These are phyloP conservation scores for Bucorvus abyssinicus DNA, from an alignment of 2,797 vertebrate species.

Conservation along the genomic window DNA sequence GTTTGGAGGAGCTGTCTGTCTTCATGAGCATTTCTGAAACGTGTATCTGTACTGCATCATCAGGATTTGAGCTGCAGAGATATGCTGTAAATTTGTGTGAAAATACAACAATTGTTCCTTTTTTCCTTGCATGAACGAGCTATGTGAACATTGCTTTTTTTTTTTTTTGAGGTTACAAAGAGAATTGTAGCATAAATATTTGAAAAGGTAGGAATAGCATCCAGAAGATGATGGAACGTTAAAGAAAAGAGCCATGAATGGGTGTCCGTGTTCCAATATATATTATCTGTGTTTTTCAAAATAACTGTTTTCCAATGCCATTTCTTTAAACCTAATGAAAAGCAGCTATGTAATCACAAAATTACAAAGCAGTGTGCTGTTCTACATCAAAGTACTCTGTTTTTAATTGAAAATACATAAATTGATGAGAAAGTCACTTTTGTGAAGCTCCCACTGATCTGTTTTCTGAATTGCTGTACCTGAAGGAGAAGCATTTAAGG, in stretches of 20 bases:
- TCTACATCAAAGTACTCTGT: background rate
- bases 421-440: background rate
- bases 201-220: background rate
- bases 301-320: background rate
- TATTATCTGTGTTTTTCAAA: conserved; percentile 5
- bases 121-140: background rate
- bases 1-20: background rate
- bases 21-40: background rate
- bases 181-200: background rate
- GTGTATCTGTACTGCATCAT: background rate
- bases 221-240: background rate
- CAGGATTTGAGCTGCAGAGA: background rate
- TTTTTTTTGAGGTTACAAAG: background rate
- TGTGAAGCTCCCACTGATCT: background rate
- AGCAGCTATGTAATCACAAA: background rate
- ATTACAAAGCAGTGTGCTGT: background rate
- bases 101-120: background rate
- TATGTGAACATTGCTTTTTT: background rate
- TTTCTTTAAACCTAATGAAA: conserved; percentile 34
- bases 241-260: background rate
- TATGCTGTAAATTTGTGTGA: background rate
- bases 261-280: background rate
- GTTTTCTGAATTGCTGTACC: background rate
- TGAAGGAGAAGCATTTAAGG: background rate
- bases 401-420: background rate